Conservation (phyloP, 2,888 invertebrate species). For the Thera britannica region DNA sequence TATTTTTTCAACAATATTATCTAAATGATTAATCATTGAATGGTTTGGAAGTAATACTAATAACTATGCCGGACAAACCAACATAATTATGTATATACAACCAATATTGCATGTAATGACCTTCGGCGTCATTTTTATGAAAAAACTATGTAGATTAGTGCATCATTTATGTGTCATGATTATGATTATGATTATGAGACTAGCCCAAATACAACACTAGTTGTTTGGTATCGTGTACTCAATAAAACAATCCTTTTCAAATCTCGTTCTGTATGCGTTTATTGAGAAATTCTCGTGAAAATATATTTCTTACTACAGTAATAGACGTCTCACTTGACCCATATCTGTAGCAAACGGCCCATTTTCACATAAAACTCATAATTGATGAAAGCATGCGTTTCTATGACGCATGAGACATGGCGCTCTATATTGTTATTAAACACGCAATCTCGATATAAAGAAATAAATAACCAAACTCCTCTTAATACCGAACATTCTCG, state of each 20-base stretch:
- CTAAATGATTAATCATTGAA: no score
- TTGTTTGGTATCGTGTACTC: not conserved
- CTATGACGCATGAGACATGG: constrained; percentile 64
- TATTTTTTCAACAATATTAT: no score
- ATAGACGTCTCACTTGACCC: constrained; percentile 39
- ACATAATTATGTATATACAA: no score
- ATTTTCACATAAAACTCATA: constrained; percentile 43
- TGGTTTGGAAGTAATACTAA: no score
- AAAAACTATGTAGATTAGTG: no score
- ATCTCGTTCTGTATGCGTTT: not conserved
- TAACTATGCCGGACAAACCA: no score
- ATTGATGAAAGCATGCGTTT: constrained; percentile 50
- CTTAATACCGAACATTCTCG: constrained; percentile 13
- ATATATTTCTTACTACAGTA: constrained; percentile 18
- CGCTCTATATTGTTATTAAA: constrained; percentile 60
- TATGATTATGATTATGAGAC: no score
- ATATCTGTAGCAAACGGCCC: constrained; percentile 38
- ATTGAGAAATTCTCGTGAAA: constrained; percentile 6
- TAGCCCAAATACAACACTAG: no score
- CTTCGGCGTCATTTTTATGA: no score
- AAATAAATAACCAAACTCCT: constrained; percentile 62
- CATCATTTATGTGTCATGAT: no score
- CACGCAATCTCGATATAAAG: constrained; percentile 79
- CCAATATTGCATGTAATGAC: no score
- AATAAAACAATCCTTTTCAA: not conserved